These are phyloP conservation scores for Dryadula phaetusa DNA, from an alignment of 2,888 invertebrate species.

Conservation along the genomic window DNA sequence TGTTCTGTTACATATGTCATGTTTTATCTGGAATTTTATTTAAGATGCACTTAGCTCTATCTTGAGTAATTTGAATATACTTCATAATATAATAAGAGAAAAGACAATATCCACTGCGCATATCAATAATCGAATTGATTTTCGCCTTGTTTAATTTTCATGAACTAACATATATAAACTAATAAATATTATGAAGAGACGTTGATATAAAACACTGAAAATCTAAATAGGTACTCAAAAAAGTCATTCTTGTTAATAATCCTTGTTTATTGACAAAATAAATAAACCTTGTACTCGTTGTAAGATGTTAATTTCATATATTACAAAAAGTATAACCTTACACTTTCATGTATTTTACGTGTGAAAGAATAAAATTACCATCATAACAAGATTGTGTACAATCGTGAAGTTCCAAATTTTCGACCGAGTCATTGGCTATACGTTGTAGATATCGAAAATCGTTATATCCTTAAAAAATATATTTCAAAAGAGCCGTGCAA, in stretches of 20 bases:
- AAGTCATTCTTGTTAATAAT: neutral
- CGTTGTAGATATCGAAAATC: constrained; percentile 29
- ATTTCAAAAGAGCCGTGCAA: constrained; percentile 26
- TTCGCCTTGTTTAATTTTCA: neutral
- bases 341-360: neutral
- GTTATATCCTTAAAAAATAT: constrained; percentile 19
- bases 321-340: constrained; percentile 6
- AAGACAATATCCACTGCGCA: neutral
- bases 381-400: no score
- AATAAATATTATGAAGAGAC: no score
- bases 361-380: constrained; percentile 19
- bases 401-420: no score
- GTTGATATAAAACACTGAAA: neutral
- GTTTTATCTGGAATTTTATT: constrained; percentile 47
- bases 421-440: constrained; percentile 29
- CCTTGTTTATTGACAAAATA: neutral
- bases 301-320: neutral
- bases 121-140: neutral
- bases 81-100: neutral
- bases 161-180: neutral
- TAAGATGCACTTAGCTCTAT: constrained; percentile 43
- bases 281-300: neutral
- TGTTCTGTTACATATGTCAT: constrained; percentile 56
- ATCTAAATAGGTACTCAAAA: neutral
- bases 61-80: constrained; percentile 30